Evolutionary conservation across 2,888 invertebrate genomes (phyloP), one percentile per base, ranked within the genome.

Genomic region (Ophion slaviceki): DNA sequence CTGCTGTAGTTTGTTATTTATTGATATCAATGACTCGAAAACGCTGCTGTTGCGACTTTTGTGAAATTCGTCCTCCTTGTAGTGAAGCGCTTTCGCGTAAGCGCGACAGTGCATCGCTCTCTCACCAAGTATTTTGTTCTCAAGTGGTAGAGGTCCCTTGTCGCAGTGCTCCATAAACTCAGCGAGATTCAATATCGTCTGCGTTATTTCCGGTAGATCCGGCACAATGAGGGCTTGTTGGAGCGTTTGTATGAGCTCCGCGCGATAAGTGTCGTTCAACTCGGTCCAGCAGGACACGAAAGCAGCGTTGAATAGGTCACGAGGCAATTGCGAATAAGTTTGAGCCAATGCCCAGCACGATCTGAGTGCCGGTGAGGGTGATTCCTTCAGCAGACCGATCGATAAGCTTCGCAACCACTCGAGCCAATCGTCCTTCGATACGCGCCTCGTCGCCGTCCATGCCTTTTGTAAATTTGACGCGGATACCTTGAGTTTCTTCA

Each of bases 91-190:
- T 93, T 98, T 98, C 14, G 98, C 98, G 91, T 97, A 98, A 0
- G 96, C 95, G 87, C 99, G 96, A 92, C 99, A 99, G 84, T 98
- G 97, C 97, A 99, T 98, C 0, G 99, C 99, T 75, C 98, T 95
- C 89, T 98, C 97, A 0, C 99, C 99, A 0, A 99, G 94, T 74
- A 99, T 94, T 84, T 97, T 97, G 0, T 97, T 96, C 84, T 98
- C 97, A 84, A 99, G 95, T 0, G 99, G 99, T 86, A 99, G 94
- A 0, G 99, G 97, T 36, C 99, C 99, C 92, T 98, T 97, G 92
- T 99, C 99, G 91, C 99, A 99, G 92, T 99, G 99, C 91, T 99
- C 99, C 99, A 99, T 99, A 92, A 99, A 99, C 94, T 99, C 99
- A 0, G 99, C 99, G 86, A 99, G 95, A 95, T 99, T 99, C 17